Conservation (phyloP, 2,888 invertebrate genomes). For the Plebejus argus region DNA sequence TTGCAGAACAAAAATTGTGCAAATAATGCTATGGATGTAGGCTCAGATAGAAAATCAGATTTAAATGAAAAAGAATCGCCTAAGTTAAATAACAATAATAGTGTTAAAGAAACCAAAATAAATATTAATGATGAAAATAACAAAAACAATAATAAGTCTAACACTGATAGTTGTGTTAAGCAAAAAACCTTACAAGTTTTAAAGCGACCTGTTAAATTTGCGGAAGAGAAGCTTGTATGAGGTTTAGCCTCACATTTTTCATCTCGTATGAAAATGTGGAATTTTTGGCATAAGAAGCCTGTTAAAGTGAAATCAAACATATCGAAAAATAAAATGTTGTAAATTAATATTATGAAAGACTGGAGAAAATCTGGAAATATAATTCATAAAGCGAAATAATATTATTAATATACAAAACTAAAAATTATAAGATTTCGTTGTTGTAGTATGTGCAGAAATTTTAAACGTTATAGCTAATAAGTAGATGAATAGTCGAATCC, state of each 20-base stretch:
- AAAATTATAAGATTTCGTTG: constrained; percentile 46
- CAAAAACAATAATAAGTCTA: constrained; percentile 62
- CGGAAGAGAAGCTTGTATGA: constrained; percentile 77
- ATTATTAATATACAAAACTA: constrained; percentile 36
- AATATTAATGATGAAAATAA: constrained; percentile 52
- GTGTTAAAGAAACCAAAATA: constrained; percentile 48
- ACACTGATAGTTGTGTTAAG: constrained; percentile 50
- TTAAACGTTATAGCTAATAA: constrained; percentile 41
- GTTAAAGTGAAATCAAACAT: constrained; percentile 55
- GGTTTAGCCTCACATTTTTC: constrained; percentile 58
- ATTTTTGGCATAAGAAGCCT: constrained; percentile 53
- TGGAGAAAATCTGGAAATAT: constrained; percentile 50
- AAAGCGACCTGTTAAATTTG: constrained; percentile 66
- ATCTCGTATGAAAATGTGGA: constrained; percentile 47
- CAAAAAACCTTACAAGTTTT: constrained; percentile 52
- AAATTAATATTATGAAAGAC: constrained; percentile 57
- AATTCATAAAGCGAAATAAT: constrained; percentile 43
- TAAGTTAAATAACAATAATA: constrained; percentile 64
- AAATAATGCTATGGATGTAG: constrained; percentile 39
- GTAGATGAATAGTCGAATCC: constrained; percentile 52
- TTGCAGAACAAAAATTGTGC: constrained; percentile 53
- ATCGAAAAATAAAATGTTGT: constrained; percentile 59
- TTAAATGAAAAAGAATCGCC: constrained; percentile 53
- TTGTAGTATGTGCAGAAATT: constrained; percentile 45
- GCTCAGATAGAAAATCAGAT: constrained; percentile 60